Evolutionary conservation across 1,140 invertebrate species (phyloP).

Genomic region (Ooceraea biroi): DNA sequence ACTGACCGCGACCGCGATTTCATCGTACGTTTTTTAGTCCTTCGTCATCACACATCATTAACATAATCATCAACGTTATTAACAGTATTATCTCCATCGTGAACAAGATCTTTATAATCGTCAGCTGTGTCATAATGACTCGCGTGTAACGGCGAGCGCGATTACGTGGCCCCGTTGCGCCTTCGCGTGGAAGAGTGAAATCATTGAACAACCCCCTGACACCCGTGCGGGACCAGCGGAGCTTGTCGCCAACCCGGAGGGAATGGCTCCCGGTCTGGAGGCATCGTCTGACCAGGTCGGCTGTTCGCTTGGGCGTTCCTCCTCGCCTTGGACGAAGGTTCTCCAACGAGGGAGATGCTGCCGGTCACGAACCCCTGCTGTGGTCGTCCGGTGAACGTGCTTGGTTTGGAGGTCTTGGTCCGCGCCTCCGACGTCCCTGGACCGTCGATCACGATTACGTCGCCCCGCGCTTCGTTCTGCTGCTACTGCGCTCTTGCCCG

Average conservation of each 20-base stretch:
- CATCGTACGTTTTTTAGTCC: conserved; percentile 62
- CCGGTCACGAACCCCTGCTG: not conserved
- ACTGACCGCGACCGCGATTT: conserved; percentile 47
- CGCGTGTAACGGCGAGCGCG: conserved; percentile 56
- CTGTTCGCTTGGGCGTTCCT: conserved; percentile 56
- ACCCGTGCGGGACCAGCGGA: conserved; percentile 24
- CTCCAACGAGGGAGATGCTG: not conserved
- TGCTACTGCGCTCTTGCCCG: conserved; percentile 74
- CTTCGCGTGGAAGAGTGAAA: conserved; percentile 72
- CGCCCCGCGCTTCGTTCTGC: conserved; percentile 81
- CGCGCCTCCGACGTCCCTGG: conserved; percentile 51
- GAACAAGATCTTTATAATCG: conserved; percentile 19
- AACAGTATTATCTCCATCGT: not conserved
- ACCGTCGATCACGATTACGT: conserved; percentile 80
- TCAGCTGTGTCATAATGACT: conserved; percentile 57
- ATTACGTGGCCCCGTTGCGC: conserved; percentile 71
- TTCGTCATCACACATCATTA: conserved; percentile 57
- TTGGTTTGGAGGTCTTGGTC: conserved; percentile 54
- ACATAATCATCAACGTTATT: conserved; percentile 36
- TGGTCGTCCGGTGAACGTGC: conserved; percentile 8
- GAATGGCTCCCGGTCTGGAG: conserved; percentile 24
- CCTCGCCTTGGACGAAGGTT: conserved; percentile 22
- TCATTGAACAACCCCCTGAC: conserved; percentile 46
- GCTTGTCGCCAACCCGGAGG: conserved; percentile 33
- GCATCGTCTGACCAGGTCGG: conserved; percentile 2